Conservation (phyloP, 1,140 invertebrate genomes). For the Rhagoletis pomonella region DNA sequence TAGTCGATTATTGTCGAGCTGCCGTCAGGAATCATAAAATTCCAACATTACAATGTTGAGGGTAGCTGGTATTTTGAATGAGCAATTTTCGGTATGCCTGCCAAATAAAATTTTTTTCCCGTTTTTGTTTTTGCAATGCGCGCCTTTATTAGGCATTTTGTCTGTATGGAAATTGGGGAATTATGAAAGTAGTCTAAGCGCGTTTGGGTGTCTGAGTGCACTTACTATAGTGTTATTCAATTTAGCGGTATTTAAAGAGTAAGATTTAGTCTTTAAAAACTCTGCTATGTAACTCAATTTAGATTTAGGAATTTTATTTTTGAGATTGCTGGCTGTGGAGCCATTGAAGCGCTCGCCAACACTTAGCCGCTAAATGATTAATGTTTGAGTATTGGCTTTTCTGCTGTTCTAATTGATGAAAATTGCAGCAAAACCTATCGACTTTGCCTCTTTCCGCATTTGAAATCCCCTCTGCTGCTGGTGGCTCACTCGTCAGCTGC, state of each 20-base stretch:
- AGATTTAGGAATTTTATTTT: background rate
- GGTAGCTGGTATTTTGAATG: slow-evolving; percentile 15
- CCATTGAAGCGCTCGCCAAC: too few relatives aligned
- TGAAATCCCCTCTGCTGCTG: background rate
- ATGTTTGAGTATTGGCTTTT: background rate
- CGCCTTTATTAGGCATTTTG: background rate
- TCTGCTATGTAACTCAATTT: background rate
- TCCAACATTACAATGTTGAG: background rate
- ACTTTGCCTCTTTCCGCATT: background rate
- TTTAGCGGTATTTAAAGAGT: background rate
- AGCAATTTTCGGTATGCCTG: slow-evolving; percentile 32
- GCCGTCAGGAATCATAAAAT: slow-evolving; percentile 24
- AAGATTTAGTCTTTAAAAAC: background rate
- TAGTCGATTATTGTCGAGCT: slow-evolving; percentile 27
- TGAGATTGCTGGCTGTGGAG: background rate
- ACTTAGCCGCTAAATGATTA: background rate
- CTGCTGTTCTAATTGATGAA: background rate
- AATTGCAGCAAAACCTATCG: background rate
- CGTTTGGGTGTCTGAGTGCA: background rate
- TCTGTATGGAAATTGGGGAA: too few relatives aligned
- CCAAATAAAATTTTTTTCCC: background rate
- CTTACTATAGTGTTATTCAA: background rate
- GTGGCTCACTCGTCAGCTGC: too few relatives aligned
- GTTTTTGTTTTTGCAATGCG: background rate
- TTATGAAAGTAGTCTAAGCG: too few relatives aligned